These are phyloP conservation scores for cat (Felis catus) DNA, from an alignment of 2,113 vertebrate species.

Conservation along the genomic window DNA sequence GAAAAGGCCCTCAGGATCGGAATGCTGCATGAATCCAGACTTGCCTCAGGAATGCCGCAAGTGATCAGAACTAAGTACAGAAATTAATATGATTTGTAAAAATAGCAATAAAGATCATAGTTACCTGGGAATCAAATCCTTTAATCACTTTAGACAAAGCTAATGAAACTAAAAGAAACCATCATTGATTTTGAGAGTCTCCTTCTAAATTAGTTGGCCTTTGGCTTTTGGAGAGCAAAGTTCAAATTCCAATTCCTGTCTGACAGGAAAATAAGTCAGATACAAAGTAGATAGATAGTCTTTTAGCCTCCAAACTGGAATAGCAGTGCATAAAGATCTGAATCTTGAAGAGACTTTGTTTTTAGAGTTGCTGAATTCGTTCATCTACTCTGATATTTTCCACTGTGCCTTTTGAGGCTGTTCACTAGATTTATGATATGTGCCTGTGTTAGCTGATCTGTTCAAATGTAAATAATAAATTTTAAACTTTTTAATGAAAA, in stretches of 20 bases:
- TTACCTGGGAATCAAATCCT: conserved; percentile 70
- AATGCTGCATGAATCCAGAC: conserved; percentile 73
- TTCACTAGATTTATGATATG: background rate
- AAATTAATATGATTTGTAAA: conserved; percentile 72
- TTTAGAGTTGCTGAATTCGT: conserved; percentile 16
- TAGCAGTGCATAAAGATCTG: background rate
- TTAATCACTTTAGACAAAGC: conserved; percentile 69
- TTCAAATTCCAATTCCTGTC: conserved; percentile 79
- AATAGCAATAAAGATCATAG: conserved; percentile 40
- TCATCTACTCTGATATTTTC: background rate
- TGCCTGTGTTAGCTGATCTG: background rate
- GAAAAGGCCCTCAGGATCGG: conserved; percentile 60
- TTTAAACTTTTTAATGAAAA: conserved; percentile 37
- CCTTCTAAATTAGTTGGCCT: conserved; percentile 75
- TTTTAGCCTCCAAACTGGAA: conserved; percentile 50
- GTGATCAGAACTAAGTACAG: conserved; percentile 41
- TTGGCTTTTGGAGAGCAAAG: conserved; percentile 78
- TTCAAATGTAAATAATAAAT: background rate
- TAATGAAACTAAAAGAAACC: conserved; percentile 68
- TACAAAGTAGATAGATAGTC: conserved; percentile 52
- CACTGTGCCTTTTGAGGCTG: background rate
- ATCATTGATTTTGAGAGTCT: conserved; percentile 68
- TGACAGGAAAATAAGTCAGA: conserved; percentile 71
- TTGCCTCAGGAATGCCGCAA: conserved; percentile 69
- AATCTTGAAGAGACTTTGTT: background rate